Conservation (phyloP, 2,113 vertebrate genomes). For the Neolamprologus modestus region DNA sequence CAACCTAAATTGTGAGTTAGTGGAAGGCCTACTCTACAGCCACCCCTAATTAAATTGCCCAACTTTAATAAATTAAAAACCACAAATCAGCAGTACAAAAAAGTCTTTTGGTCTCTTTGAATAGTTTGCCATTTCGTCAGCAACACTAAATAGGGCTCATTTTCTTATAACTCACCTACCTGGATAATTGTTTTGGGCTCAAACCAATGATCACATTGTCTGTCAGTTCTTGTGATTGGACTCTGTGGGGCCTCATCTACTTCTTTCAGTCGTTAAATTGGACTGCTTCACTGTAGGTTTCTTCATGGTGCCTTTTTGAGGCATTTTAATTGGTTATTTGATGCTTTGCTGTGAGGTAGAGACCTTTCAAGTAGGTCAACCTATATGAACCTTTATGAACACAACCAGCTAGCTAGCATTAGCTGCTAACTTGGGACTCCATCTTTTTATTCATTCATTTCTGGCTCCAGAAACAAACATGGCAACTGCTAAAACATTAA, state of each 20-base stretch:
- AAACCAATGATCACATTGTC: background rate
- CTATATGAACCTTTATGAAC: background rate
- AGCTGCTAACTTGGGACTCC: background rate
- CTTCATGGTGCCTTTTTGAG: background rate
- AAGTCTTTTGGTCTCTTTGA: background rate
- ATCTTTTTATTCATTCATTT: background rate
- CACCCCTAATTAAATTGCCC: background rate
- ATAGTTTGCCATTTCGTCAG: background rate
- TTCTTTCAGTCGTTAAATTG: background rate
- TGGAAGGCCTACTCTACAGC: background rate
- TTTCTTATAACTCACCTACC: background rate
- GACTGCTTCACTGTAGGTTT: background rate
- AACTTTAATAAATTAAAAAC: background rate
- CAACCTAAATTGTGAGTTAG: background rate
- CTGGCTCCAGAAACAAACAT: background rate
- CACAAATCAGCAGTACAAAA: background rate
- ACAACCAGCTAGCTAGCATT: background rate
- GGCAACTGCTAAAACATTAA: background rate
- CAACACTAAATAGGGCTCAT: background rate
- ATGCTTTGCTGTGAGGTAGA: background rate
- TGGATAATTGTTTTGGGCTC: background rate
- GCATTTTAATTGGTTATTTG: background rate
- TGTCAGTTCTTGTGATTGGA: background rate
- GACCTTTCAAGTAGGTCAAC: background rate
- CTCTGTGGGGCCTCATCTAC: background rate